A percentile compares a stretch with the other conserved stretches of the same genome.
These are phyloP conservation scores for Listronotus oregonensis DNA, from an alignment of 1,140 invertebrate genomes.

Conservation along the genomic window DNA sequence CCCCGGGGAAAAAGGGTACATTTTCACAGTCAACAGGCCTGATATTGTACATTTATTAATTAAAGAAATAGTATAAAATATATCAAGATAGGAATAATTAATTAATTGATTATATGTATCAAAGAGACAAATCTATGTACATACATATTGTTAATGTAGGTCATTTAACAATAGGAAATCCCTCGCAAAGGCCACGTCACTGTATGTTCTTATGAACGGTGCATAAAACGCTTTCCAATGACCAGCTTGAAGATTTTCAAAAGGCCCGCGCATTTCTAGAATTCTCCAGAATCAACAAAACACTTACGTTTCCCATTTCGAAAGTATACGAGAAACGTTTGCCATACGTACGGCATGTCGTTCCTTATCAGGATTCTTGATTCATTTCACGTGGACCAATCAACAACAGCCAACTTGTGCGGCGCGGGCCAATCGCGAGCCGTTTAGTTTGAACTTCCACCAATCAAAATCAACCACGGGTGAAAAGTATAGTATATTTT, in stretches of 20 bases:
- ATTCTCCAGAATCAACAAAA: background rate
- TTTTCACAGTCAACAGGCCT: no score
- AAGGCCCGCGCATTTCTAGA: conserved; percentile 1
- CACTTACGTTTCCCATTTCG: conserved; percentile 15
- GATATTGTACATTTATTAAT: no score
- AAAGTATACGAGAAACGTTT: conserved; percentile 22
- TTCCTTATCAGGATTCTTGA: conserved; percentile 12
- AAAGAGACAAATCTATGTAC: no score
- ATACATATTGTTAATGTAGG: no score
- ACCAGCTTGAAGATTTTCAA: background rate
- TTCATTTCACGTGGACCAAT: conserved; percentile 35
- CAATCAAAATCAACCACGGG: conserved; percentile 32
- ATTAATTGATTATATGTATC: no score
- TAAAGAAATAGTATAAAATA: no score
- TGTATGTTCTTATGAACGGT: no score
- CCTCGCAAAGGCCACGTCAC: no score
- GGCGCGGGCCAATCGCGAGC: conserved; percentile 10
- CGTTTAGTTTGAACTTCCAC: conserved; percentile 9
- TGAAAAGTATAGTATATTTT: conserved; percentile 23
- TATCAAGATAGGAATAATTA: no score
- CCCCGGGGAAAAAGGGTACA: no score
- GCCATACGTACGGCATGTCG: conserved; percentile 5
- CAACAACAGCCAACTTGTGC: conserved; percentile 21
- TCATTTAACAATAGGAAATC: no score
- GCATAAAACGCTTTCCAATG: no score